Evolutionary conservation across 1,140 invertebrate genomes (phyloP).

Genomic region (Nasonia longicornis): DNA sequence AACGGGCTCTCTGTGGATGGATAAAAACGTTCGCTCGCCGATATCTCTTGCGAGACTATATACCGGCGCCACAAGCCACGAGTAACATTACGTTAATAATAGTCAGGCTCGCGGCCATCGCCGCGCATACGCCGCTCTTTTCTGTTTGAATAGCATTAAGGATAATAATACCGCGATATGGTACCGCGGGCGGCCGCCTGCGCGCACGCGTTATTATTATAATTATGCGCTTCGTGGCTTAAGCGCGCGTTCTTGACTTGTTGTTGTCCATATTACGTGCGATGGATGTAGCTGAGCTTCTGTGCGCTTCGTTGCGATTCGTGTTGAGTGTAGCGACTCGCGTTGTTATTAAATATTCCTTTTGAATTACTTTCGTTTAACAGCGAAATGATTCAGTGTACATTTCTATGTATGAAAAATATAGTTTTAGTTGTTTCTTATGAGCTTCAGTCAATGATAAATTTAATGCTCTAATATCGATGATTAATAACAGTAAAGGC

Average conservation of each 20-base stretch:
- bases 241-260: neutral
- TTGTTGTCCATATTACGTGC: neutral
- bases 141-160: slow-evolving; percentile 50
- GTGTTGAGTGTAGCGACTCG: too few relatives aligned
- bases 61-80: slow-evolving; percentile 1
- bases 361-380: too few relatives aligned
- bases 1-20: neutral
- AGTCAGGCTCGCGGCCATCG: slow-evolving; percentile 28
- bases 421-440: too few relatives aligned
- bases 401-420: too few relatives aligned
- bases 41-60: neutral
- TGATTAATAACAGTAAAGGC: too few relatives aligned
- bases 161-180: slow-evolving; percentile 45
- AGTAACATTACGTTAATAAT: slow-evolving; percentile 46
- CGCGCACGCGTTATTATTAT: neutral
- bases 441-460: too few relatives aligned
- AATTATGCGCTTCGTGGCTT: neutral
- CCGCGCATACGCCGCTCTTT: slow-evolving; percentile 19
- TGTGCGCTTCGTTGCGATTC: too few relatives aligned
- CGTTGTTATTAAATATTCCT: too few relatives aligned
- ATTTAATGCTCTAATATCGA: too few relatives aligned
- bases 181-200: neutral
- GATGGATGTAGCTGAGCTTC: neutral
- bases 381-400: too few relatives aligned
- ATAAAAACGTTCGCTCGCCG: neutral